Evolutionary conservation across 2,888 invertebrate species (phyloP).

Genomic region (Magallana nippona): DNA sequence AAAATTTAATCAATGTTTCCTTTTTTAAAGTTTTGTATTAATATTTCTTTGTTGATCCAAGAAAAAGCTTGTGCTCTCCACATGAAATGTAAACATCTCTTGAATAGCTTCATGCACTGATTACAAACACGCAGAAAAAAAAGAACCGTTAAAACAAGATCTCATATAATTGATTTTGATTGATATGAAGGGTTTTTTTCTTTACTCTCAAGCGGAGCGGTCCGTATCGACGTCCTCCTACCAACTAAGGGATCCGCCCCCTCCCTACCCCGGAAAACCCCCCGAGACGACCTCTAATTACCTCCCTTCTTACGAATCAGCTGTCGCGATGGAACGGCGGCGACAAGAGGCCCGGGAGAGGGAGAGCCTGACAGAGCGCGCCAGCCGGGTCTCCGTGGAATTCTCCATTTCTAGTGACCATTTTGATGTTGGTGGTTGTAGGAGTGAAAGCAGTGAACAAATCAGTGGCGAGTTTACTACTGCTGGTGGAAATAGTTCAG

Average conservation of each 20-base stretch:
- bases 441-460: too few relatives aligned
- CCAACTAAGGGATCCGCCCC: not conserved
- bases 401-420: constrained; percentile 2
- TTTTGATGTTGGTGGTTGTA: too few relatives aligned
- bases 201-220: not conserved
- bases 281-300: not conserved
- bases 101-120: not conserved
- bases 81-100: too few relatives aligned
- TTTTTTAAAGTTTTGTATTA: too few relatives aligned
- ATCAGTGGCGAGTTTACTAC: too few relatives aligned
- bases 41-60: too few relatives aligned
- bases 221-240: not conserved
- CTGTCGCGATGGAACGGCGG: not conserved
- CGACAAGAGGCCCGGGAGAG: not conserved
- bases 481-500: too few relatives aligned
- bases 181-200: too few relatives aligned
- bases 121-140: not conserved
- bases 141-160: not conserved
- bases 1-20: too few relatives aligned
- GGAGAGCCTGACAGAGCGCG: not conserved
- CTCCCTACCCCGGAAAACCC: not conserved
- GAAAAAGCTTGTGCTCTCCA: too few relatives aligned
- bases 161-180: too few relatives aligned
- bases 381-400: not conserved
- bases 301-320: constrained; percentile 19